Conservation (phyloP, 2,888 invertebrate species). For the Cosmopolites sordidus region DNA sequence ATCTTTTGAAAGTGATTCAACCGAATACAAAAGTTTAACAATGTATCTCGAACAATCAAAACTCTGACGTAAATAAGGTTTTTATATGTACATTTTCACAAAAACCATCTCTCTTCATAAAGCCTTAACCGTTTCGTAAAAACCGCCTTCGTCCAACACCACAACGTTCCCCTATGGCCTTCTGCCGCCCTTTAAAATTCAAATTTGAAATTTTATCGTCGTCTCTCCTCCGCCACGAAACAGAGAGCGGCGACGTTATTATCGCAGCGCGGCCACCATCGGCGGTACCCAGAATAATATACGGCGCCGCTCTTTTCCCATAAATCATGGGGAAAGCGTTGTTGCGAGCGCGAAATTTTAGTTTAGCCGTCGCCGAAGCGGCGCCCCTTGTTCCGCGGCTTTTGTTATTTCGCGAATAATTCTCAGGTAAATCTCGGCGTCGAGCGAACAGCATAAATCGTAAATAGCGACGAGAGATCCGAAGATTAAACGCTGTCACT, state of each 20-base stretch:
- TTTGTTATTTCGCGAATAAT: slow-evolving; percentile 13
- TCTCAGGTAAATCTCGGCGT: slow-evolving; percentile 11
- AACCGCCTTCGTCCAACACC: neutral
- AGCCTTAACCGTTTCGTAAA: no score
- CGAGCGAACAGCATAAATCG: neutral
- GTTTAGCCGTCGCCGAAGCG: neutral
- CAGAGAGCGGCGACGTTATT: neutral
- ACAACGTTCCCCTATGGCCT: neutral
- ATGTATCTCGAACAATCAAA: no score
- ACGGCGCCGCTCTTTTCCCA: neutral
- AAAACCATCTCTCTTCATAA: neutral
- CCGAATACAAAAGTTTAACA: no score
- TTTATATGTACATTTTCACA: neutral
- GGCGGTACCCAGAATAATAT: neutral
- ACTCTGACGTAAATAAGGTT: no score
- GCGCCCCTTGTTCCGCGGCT: neutral
- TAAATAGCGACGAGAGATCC: neutral
- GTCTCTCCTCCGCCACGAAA: neutral
- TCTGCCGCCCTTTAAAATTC: neutral
- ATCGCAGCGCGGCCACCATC: neutral
- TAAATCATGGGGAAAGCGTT: neutral
- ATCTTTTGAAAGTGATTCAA: no score
- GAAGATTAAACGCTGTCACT: neutral
- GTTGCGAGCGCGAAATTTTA: neutral
- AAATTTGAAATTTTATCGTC: slow-evolving; percentile 1